These are phyloP conservation scores for Chelonia mydas DNA, from an alignment of 2,797 vertebrate species.

Conservation along the genomic window DNA sequence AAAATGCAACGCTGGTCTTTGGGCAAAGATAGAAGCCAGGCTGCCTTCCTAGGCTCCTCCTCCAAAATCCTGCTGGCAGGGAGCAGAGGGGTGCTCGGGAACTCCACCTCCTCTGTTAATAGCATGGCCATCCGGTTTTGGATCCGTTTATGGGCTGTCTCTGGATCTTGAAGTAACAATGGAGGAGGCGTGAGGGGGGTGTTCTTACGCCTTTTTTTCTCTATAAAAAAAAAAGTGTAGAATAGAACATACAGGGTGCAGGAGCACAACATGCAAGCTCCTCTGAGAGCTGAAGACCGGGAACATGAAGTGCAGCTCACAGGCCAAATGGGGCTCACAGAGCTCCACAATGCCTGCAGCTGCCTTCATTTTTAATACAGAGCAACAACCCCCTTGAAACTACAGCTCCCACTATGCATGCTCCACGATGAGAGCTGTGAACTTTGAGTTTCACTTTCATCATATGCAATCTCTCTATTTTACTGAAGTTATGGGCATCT, in stretches of 20 bases:
- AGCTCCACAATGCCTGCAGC: not conserved
- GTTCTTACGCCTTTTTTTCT: constrained; percentile 79
- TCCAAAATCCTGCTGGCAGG: constrained; percentile 81
- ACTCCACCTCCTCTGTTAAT: constrained; percentile 74
- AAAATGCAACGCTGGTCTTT: constrained; percentile 76
- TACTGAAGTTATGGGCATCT: not conserved
- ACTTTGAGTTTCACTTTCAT: not conserved
- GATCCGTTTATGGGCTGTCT: constrained; percentile 78
- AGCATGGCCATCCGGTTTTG: constrained; percentile 88
- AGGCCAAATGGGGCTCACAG: not conserved
- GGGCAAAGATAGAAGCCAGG: constrained; percentile 50
- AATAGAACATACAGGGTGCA: not conserved
- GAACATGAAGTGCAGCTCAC: not conserved
- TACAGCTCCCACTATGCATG: not conserved
- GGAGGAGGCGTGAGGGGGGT: constrained; percentile 77
- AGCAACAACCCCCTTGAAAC: not conserved
- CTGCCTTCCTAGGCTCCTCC: constrained; percentile 5
- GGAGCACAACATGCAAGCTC: not conserved
- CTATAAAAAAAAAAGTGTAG: constrained; percentile 69
- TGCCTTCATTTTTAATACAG: accelerated
- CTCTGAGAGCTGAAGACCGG: not conserved
- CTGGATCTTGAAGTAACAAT: constrained; percentile 87
- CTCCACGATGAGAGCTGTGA: not conserved
- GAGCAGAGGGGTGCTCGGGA: constrained; percentile 82
- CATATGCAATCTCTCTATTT: not conserved